Conservation (phyloP, 1,140 invertebrate genomes). For the Brachionus plicatilis region DNA sequence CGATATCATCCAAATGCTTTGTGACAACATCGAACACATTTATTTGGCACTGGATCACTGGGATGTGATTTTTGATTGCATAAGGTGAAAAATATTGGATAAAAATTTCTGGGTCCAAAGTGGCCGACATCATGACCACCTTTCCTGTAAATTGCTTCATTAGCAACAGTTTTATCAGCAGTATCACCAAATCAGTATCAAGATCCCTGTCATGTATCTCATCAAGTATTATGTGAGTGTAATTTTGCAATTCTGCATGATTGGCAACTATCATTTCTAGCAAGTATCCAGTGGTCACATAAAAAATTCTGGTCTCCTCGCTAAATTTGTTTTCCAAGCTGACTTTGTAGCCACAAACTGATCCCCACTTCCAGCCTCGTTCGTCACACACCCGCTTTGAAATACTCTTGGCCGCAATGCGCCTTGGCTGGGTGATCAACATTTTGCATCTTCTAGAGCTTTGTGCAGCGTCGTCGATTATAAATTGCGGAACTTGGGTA, state of each 20-base stretch:
- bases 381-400: conserved; percentile 51
- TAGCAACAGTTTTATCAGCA: conserved; percentile 51
- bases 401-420: conserved; percentile 54
- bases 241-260: conserved; percentile 44
- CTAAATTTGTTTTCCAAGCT: conserved; percentile 41
- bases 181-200: conserved; percentile 51
- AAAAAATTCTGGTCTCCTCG: conserved; percentile 49
- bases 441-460: conserved; percentile 42
- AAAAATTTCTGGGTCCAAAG: conserved; percentile 52
- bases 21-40: neutral
- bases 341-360: conserved; percentile 54
- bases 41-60: neutral
- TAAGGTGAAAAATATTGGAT: conserved; percentile 45
- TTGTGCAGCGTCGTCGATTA: conserved; percentile 51
- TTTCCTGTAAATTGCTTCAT: conserved; percentile 60
- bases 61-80: neutral
- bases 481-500: conserved; percentile 55
- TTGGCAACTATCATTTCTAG: conserved; percentile 52
- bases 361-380: conserved; percentile 50
- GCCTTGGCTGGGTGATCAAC: conserved; percentile 54
- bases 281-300: conserved; percentile 54
- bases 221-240: conserved; percentile 55
- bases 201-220: conserved; percentile 56
- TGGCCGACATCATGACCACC: conserved; percentile 58
- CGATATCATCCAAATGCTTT: conserved; percentile 2